Base-by-base conservation (phyloP, 2,797 vertebrate species). In the Mallotus villosus region DNA sequence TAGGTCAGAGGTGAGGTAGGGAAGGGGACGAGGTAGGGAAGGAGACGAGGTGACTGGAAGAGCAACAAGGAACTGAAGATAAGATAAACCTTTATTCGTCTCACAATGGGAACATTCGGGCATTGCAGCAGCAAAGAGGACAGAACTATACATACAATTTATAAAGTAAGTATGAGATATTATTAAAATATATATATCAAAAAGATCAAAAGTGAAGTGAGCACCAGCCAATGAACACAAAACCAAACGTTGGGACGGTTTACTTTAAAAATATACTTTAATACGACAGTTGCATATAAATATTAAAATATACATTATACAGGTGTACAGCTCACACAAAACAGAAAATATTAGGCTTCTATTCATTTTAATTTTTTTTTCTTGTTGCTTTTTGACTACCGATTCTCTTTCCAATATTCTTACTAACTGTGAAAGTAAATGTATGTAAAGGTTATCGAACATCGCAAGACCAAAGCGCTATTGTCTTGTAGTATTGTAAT, bases 301-400 rank as follows among this genome's bases (percentile, higher is more conserved):
- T 93, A 93, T 91, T 93, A 91, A 92, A 92, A 92, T 93, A 92
- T 90, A 91, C 90, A 92, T 91, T 90, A 90, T 92, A 92, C 88
- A 89, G 88, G 89, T 89, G 84, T 90, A 92, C 88, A 90, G 84
- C 89, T 87, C 89, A 90, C 90, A 90, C 84, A 86, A 82, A 70
- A 83, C 84, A 85, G 79, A 89, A 90, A 90, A 88, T 89, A 89
- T 90, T 89, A 91, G 88, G 90, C 85, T 91, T 91, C 90, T 92
- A 91, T 91, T 90, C 91, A 85, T 5, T 51, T 89, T 90, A 90
- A 92, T 90, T 92, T 92, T 75, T 84, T 80, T 71, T 78, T 82
- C 75, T 72, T 75, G 49, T 60, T 63, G 49, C 21, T 60, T 46
- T 41, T 60, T 57, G 51, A 66, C 53, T 68, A 46, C 74, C 8